A percentile compares a stretch with the other conserved stretches of the same genome.
phyloP scores from a whole-genome alignment of 2,113 vertebrate genomes.

The Nyctereutes procyonoides region DNA sequence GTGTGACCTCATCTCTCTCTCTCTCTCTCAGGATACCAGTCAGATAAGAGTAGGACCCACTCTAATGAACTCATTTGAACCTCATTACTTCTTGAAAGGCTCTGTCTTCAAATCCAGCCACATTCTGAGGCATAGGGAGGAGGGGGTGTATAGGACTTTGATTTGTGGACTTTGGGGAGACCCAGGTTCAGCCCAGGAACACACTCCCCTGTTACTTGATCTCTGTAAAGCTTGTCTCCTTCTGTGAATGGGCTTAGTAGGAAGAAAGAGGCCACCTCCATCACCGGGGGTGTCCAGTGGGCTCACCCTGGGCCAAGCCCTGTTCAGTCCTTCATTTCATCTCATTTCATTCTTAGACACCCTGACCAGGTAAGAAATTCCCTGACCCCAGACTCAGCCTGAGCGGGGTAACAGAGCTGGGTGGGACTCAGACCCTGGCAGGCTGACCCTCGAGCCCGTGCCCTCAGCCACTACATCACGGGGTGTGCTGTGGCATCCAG shows the following conservation, averaged over 20 bases:
- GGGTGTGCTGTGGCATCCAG: neutral
- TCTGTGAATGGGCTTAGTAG: neutral
- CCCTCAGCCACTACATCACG: neutral
- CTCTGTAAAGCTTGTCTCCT: neutral
- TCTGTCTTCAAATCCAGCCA: neutral
- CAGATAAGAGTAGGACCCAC: neutral
- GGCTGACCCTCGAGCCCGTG: neutral
- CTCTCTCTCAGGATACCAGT: neutral
- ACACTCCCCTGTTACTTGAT: no score
- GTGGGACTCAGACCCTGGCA: neutral
- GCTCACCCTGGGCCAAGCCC: neutral
- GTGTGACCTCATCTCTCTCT: neutral
- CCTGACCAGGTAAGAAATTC: neutral
- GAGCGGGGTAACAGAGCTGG: neutral
- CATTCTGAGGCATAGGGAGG: neutral
- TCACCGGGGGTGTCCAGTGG: neutral
- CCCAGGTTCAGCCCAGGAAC: rapidly evolving
- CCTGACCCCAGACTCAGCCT: neutral
- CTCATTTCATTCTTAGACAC: neutral
- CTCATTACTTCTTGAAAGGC: neutral
- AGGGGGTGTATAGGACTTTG: neutral
- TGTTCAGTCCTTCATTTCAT: neutral
- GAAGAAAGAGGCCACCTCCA: neutral
- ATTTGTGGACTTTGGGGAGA: neutral
- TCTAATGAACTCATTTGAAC: neutral